Evolutionary conservation across 2,888 invertebrate genomes (phyloP).

Genomic region (Hemicrepidius hirtus): DNA sequence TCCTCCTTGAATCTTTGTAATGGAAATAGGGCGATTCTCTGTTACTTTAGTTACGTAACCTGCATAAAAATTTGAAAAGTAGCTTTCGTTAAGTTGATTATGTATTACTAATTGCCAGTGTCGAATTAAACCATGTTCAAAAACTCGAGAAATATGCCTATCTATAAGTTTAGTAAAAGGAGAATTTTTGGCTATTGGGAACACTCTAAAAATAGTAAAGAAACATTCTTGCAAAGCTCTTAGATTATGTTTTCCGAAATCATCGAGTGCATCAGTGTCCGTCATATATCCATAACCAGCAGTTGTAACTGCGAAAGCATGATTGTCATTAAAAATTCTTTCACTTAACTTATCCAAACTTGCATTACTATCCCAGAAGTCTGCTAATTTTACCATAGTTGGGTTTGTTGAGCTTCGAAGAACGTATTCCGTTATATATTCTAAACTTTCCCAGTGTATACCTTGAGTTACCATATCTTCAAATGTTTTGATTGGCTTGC

Average conservation of each 20-base stretch:
- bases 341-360: neutral
- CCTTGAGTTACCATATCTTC: conserved; percentile 56
- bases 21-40: neutral
- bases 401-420: conserved; percentile 23
- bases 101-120: conserved; percentile 51
- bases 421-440: conserved; percentile 52
- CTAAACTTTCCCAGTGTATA: conserved; percentile 54
- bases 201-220: conserved; percentile 49
- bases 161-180: conserved; percentile 56
- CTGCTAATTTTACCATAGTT: conserved; percentile 38
- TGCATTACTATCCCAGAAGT: neutral
- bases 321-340: neutral
- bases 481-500: conserved; percentile 39
- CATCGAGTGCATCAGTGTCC: conserved; percentile 54
- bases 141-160: conserved; percentile 41
- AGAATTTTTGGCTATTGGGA: conserved; percentile 55
- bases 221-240: conserved; percentile 53
- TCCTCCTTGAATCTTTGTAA: conserved; percentile 50
- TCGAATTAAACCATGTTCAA: conserved; percentile 55
- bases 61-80: conserved; percentile 39
- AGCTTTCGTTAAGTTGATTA: neutral
- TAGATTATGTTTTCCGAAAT: conserved; percentile 51
- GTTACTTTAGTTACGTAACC: conserved; percentile 1
- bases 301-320: neutral
- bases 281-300: conserved; percentile 18